These are phyloP conservation scores for Craterocephalus amniculus DNA, from an alignment of 2,797 vertebrate genomes.

Conservation along the genomic window DNA sequence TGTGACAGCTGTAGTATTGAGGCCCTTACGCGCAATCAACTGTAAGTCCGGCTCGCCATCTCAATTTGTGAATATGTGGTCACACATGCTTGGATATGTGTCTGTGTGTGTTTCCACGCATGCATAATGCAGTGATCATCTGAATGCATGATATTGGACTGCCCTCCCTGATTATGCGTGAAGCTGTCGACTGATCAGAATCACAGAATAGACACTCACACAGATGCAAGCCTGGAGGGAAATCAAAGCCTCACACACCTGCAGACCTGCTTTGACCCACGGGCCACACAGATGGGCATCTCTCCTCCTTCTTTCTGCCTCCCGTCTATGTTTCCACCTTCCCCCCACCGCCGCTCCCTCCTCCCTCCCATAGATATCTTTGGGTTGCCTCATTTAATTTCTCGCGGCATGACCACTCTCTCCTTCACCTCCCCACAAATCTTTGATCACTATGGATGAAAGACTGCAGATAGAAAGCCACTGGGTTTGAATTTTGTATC, in stretches of 20 bases:
- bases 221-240: slow-evolving; percentile 66
- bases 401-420: slow-evolving; percentile 11
- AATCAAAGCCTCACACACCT: slow-evolving; percentile 78
- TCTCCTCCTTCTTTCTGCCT: slow-evolving; percentile 52
- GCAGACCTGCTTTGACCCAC: slow-evolving; percentile 70
- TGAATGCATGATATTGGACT: slow-evolving; percentile 65
- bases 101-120: slow-evolving; percentile 13
- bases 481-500: slow-evolving; percentile 30
- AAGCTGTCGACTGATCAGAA: slow-evolving; percentile 74
- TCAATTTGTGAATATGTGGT: slow-evolving; percentile 32
- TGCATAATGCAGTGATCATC: slow-evolving; percentile 70
- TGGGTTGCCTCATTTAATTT: slow-evolving; percentile 23
- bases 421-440: slow-evolving; percentile 28
- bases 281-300: slow-evolving; percentile 71
- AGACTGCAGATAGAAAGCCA: slow-evolving; percentile 21
- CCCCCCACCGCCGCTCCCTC: slow-evolving; percentile 10
- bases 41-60: slow-evolving; percentile 25
- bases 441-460: slow-evolving; percentile 66
- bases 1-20: slow-evolving; percentile 25
- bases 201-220: slow-evolving; percentile 52
- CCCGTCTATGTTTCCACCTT: slow-evolving; percentile 20
- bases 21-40: slow-evolving; percentile 12
- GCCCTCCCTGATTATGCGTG: slow-evolving; percentile 69
- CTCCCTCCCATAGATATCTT: slow-evolving; percentile 32
- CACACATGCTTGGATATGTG: slow-evolving; percentile 8